These are phyloP conservation scores for Synergus gifuensis DNA, from an alignment of 2,888 invertebrate genomes.

Conservation along the genomic window DNA sequence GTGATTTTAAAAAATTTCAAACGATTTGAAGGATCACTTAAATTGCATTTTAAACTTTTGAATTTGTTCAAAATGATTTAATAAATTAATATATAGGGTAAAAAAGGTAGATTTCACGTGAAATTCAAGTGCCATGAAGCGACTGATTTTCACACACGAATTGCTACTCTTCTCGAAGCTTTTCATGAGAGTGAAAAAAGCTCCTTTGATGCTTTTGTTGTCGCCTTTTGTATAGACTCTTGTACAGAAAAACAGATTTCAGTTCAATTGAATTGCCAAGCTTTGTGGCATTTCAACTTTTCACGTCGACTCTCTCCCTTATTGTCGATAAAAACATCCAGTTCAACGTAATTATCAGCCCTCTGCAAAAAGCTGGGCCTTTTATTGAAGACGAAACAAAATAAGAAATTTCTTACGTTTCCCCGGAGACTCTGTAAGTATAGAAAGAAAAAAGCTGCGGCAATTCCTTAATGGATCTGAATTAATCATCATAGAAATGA, in stretches of 20 bases:
- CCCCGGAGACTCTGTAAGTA: conserved; percentile 1
- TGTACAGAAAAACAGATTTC: conserved; percentile 40
- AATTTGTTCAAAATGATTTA: not conserved
- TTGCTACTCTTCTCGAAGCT: not conserved
- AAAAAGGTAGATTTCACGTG: not conserved
- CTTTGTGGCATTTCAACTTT: conserved; percentile 41
- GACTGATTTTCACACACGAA: conserved; percentile 10
- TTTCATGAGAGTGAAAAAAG: not conserved
- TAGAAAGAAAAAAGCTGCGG: not conserved
- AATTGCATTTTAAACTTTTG: no score
- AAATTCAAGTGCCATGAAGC: not conserved
- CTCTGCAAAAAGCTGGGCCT: conserved; percentile 23
- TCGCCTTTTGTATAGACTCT: conserved; percentile 30
- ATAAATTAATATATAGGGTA: not conserved
- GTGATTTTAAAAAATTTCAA: no score
- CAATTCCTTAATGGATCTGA: conserved; percentile 27
- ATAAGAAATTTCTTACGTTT: conserved; percentile 1
- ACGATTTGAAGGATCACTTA: no score
- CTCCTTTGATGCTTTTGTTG: conserved; percentile 29
- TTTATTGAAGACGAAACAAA: not conserved
- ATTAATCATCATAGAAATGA: conserved; percentile 14
- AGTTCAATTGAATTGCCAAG: conserved; percentile 34
- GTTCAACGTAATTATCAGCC: conserved; percentile 31
- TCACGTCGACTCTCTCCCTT: conserved; percentile 15
- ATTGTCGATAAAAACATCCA: conserved; percentile 35